Percentiles rank a stretch among this genome's conserved stretches.
These are phyloP conservation scores for Ischnus inquisitorius DNA, from an alignment of 2,888 invertebrate species.

Conservation along the genomic window DNA sequence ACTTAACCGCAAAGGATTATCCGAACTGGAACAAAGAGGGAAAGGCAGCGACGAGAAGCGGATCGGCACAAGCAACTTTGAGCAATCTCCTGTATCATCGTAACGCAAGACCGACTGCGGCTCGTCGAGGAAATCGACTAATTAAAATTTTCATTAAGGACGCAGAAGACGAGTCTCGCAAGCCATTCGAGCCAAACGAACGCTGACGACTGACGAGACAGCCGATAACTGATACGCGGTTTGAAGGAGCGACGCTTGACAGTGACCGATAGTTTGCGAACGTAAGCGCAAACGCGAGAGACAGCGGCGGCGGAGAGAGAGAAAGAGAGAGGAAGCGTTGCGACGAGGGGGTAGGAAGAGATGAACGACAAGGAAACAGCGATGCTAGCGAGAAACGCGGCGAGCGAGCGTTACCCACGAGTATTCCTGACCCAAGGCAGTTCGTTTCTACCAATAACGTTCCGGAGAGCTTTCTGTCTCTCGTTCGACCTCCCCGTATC, in stretches of 20 bases:
- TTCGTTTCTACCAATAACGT: conserved; percentile 49
- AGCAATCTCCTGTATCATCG: neutral
- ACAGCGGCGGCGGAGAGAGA: conserved; percentile 15
- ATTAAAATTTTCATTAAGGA: conserved; percentile 67
- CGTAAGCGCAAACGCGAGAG: conserved; percentile 46
- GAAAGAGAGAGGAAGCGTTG: conserved; percentile 28
- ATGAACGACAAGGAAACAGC: neutral
- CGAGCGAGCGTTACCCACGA: conserved; percentile 30
- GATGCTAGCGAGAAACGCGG: conserved; percentile 13
- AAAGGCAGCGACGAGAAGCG: conserved; percentile 17
- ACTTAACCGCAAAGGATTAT: too few species aligned
- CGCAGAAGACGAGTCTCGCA: conserved; percentile 19
- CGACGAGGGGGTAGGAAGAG: conserved; percentile 33
- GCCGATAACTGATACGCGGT: conserved; percentile 78
- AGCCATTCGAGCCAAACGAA: conserved; percentile 64
- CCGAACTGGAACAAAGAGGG: conserved; percentile 11
- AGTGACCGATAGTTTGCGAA: conserved; percentile 76
- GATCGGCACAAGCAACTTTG: conserved; percentile 8
- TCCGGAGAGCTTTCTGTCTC: conserved; percentile 30
- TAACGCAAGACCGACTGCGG: conserved; percentile 9
- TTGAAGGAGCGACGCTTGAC: conserved; percentile 74
- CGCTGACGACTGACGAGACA: conserved; percentile 66
- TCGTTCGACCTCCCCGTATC: conserved; percentile 49
- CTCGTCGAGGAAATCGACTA: conserved; percentile 60
- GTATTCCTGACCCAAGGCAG: conserved; percentile 51